Evolutionary conservation across 2,888 invertebrate genomes (phyloP), one percentile per base, ranked within the genome.

Genomic region (Volucella inflata): DNA sequence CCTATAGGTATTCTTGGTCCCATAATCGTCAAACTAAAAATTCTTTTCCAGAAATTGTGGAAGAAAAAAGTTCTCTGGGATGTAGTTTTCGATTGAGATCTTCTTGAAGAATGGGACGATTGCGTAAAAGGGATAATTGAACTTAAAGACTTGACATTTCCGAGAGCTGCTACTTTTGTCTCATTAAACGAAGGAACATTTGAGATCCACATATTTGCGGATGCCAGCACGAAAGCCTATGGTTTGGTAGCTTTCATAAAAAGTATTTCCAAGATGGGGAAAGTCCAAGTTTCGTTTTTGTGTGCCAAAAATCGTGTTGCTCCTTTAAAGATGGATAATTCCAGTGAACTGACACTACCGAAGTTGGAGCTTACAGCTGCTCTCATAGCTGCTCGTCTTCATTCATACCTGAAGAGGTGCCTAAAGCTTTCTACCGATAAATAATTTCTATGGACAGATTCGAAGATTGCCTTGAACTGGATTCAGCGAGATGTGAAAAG

Each of bases 301-400:
- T 55, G 55, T 17, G 57, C 57, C 8, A 44, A 46, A 44, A 46
- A 46, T 14, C 14, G 70, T 36, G 57, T 70, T n/a, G 70, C 70
- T 2, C 70, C 70, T 1, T n/a, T 46, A 8, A 70, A 70, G 11
- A 12, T 11, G 1, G 59, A 59, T 11, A 14, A 10, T 2, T 10
- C 16, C 2, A n/a, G 50, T 40, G 71, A 71, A 60, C 42, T 71
- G 2, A 59, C 71, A 2, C 14, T 71, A 8, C 59, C 59, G 9
- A 71, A 50, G n/a, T 12, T 71, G n/a, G 71, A 71, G 12, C 44
- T 71, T 1, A 71, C 71, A 1, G 71, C 71, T 6, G 71, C 71
- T 21, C 17, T 71, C 14, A 30, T 60, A 12, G 71, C 71, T 1
- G 50, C 72, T 0, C 6, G 72, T 1, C 14, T 72, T 14, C 42